Evolutionary conservation across 2,113 vertebrate genomes (phyloP).

Genomic region (Girardinichthys multiradiatus): DNA sequence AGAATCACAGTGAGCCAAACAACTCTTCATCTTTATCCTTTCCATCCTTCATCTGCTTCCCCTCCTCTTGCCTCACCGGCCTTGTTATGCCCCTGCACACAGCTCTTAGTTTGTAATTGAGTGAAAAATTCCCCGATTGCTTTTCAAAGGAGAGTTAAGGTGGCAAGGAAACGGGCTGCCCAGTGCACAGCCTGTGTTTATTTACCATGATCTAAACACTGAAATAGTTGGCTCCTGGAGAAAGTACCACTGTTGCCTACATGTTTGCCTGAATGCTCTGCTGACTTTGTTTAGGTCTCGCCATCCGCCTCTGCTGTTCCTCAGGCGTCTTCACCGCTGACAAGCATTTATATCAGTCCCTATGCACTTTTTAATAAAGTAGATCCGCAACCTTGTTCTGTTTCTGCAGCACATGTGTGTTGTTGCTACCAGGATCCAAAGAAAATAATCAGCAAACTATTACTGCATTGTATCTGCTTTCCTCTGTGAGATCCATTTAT

Average conservation of each 20-base stretch:
- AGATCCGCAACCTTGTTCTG: constrained; percentile 16
- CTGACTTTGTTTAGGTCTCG: constrained; percentile 59
- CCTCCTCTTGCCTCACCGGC: constrained; percentile 35
- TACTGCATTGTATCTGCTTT: constrained; percentile 63
- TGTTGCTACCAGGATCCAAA: constrained; percentile 68
- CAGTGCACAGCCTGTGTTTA: constrained; percentile 60
- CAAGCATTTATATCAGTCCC: constrained; percentile 65
- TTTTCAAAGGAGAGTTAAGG: constrained; percentile 63
- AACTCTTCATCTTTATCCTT: constrained; percentile 47
- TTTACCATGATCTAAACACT: constrained; percentile 70
- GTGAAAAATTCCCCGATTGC: constrained; percentile 70
- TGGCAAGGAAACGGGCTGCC: constrained; percentile 48
- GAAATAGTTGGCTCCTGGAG: constrained; percentile 55
- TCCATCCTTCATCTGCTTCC: constrained; percentile 40
- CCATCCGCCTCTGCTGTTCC: constrained; percentile 53
- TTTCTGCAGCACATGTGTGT: constrained; percentile 15
- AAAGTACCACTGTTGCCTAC: constrained; percentile 49
- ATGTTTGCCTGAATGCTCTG: constrained; percentile 49
- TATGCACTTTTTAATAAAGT: constrained; percentile 54
- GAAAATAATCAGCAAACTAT: constrained; percentile 67
- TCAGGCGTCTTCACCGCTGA: constrained; percentile 59
- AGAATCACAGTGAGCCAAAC: constrained; percentile 51
- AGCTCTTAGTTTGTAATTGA: constrained; percentile 53
- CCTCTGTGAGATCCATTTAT: constrained; percentile 54
- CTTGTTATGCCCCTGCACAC: constrained; percentile 19